Evolutionary conservation across 2,113 vertebrate genomes (phyloP).

Genomic region (Syngnathus floridae): DNA sequence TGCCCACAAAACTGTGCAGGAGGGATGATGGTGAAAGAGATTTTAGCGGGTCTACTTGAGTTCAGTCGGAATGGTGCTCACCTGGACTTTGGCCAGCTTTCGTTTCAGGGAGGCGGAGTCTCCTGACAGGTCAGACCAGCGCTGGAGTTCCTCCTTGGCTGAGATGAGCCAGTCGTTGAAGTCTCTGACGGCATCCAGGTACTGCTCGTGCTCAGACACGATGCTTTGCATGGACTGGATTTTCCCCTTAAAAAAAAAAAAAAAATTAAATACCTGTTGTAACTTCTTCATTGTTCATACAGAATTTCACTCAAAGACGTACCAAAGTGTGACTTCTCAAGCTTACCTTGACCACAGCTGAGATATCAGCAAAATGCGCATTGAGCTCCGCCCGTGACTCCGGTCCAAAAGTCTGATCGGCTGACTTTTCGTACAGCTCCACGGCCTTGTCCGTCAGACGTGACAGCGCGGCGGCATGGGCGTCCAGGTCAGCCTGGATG

Average conservation of each 20-base stretch:
- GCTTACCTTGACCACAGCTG: constrained; percentile 83
- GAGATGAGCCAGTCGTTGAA: constrained; percentile 93
- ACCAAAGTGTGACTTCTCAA: background rate
- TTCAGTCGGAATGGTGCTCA: constrained; percentile 44
- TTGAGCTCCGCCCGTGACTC: constrained; percentile 77
- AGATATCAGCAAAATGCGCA: constrained; percentile 82
- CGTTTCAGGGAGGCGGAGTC: constrained; percentile 79
- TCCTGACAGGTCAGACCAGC: constrained; percentile 90
- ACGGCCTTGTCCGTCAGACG: constrained; percentile 72
- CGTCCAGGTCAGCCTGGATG: constrained; percentile 81
- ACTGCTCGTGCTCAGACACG: constrained; percentile 87
- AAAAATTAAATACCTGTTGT: too few species aligned
- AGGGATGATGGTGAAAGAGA: too few species aligned
- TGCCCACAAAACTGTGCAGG: background rate
- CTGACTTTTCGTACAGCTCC: constrained; percentile 83
- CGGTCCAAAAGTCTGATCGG: constrained; percentile 77
- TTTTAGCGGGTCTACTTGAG: too few species aligned
- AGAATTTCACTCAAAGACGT: too few species aligned
- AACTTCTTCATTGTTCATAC: too few species aligned
- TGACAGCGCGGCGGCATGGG: constrained; percentile 68
- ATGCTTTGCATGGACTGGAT: constrained; percentile 84
- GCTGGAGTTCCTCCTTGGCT: constrained; percentile 92
- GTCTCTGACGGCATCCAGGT: constrained; percentile 86
- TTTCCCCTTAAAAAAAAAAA: constrained; percentile 74
- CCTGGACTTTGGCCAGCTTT: constrained; percentile 86